Evolutionary conservation across 2,113 vertebrate species (phyloP), one percentile per base, ranked within the genome.

Genomic region (Brachypteracias leptosomus): DNA sequence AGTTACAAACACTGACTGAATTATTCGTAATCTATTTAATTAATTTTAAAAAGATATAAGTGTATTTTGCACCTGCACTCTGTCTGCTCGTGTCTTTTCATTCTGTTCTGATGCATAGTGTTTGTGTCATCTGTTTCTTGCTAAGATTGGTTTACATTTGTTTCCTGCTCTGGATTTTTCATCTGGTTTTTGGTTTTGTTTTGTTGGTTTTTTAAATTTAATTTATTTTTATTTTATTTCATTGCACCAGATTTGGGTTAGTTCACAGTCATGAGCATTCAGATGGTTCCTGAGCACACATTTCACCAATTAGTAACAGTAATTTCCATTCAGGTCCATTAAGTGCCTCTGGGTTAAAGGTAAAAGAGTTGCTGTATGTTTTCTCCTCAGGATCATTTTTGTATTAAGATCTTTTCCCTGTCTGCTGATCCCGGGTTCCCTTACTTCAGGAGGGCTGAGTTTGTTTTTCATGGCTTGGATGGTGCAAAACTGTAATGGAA

Each of bases 191-290:
- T 6, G 35, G 25, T 24, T 14, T 40, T 40, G 26, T 11, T 10
- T 24, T 67, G 19, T 16, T 33, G 16, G 10, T 67, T n/a, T 22
- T 51, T 29, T 20, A 42, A 42, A 42, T 42, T 42, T 42, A 42
- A 42, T 42, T 42, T 42, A 42, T n/a, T 77, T n/a, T 92, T 51
- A 33, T 47, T 63, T 16, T 5, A 36, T 74, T 61, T 76, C 4
- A n/a, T 12, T 75, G 47, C 90, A 35, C 28, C 71, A 95, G n/a
- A 83, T 90, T 96, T 95, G n/a, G 85, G 36, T 61, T 93, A 93
- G 89, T 95, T 96, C 36, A 33, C 16, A 68, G 26, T 67, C 6
- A 7, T 55, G 55, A 86, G 14, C 59, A 72, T 36, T 96, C 66
- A 80, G 78, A 76, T 90, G 40, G 19, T 72, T 94, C 84, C 79